phyloP scores from a whole-genome alignment of 2,113 vertebrate genomes.

The Charina bottae region DNA sequence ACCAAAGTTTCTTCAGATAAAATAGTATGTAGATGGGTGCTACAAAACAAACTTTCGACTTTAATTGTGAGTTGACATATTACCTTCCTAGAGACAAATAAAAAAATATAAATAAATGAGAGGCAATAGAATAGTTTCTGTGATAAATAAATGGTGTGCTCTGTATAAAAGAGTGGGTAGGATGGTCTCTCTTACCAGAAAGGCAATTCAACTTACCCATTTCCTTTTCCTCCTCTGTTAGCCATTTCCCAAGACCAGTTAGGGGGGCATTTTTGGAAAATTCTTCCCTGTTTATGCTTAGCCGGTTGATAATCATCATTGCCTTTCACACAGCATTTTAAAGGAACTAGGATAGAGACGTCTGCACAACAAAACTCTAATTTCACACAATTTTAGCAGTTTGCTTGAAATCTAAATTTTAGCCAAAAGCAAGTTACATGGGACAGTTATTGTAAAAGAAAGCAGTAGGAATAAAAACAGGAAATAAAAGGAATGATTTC shows the following conservation, averaged over 20 bases:
- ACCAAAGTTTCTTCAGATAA: not conserved
- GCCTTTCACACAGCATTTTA: not conserved
- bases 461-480: not conserved
- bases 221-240: not conserved
- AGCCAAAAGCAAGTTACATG: not conserved
- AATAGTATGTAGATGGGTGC: not conserved
- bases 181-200: not conserved
- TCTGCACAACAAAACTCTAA: not conserved
- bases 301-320: not conserved
- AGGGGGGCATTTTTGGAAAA: not conserved
- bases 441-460: not conserved
- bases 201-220: not conserved
- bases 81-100: not conserved
- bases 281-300: not conserved
- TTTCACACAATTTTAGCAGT: not conserved
- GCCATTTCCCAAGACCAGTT: not conserved
- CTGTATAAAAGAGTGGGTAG: not conserved
- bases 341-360: not conserved
- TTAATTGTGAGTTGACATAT: not conserved
- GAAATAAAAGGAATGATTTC: conserved; percentile 1
- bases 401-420: not conserved
- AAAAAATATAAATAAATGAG: not conserved
- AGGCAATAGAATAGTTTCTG: not conserved
- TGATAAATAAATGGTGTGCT: not conserved
- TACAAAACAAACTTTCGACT: not conserved